phyloP scores from a whole-genome alignment of 2,888 invertebrate species.

The Phlogophora meticulosa region DNA sequence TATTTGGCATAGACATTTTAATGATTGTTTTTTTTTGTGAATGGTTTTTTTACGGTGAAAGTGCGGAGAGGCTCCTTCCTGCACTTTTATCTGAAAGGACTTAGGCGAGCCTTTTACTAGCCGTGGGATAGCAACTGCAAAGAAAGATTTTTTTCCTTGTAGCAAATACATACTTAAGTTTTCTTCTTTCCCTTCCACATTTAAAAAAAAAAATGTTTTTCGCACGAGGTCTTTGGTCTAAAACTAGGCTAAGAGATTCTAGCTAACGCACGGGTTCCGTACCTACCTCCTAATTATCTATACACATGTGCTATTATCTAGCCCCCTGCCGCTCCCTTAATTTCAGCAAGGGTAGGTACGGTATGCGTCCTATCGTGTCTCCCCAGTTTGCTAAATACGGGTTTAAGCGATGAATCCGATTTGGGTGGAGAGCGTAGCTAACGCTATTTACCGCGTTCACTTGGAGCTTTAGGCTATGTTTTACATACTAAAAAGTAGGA shows the following conservation, averaged over 20 bases:
- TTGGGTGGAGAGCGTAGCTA: conserved; percentile 34
- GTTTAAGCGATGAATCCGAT: conserved; percentile 33
- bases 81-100: no score
- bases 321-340: conserved; percentile 9
- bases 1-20: no score
- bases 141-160: no score
- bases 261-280: not conserved
- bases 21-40: no score
- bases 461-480: not conserved
- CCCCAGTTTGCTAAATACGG: conserved; percentile 53
- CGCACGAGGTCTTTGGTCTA: no score
- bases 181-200: no score
- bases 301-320: conserved; percentile 28
- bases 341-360: conserved; percentile 29
- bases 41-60: no score
- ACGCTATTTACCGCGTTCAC: conserved; percentile 4
- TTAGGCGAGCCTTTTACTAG: no score
- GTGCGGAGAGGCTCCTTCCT: no score
- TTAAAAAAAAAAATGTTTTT: no score
- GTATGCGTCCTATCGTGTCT: conserved; percentile 40
- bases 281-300: not conserved
- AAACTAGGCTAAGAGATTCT: not conserved
- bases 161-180: no score
- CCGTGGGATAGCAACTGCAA: no score
- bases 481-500: not conserved